phyloP scores from a whole-genome alignment of 2,888 invertebrate genomes.

The Chymomyza procnemis region DNA sequence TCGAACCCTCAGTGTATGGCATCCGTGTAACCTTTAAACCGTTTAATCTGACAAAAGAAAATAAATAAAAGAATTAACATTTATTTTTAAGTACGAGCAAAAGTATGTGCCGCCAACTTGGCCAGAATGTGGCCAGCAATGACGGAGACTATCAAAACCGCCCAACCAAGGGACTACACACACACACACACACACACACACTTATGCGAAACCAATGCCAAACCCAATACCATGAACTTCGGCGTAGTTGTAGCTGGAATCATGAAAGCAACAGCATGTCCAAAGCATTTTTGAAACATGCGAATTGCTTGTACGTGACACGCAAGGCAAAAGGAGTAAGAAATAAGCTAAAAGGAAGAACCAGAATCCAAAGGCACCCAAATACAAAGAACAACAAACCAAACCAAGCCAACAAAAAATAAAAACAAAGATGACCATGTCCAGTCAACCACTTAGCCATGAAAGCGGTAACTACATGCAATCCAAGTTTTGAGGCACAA shows the following conservation, averaged over 20 bases:
- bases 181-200: too few relatives aligned
- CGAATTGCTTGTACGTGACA: constrained; percentile 78
- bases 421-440: constrained; percentile 59
- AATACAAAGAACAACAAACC: constrained; percentile 41
- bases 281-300: constrained; percentile 76
- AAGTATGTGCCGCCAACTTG: constrained; percentile 44
- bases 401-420: constrained; percentile 26
- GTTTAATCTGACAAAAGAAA: constrained; percentile 73
- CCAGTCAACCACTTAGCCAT: constrained; percentile 72
- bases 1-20: not conserved
- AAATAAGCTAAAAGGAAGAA: constrained; percentile 27
- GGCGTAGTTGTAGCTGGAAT: not conserved
- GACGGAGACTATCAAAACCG: constrained; percentile 62
- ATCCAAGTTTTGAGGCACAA: constrained; percentile 12
- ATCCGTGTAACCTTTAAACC: constrained; percentile 43
- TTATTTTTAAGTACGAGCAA: constrained; percentile 67
- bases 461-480: constrained; percentile 73
- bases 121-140: constrained; percentile 15
- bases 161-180: constrained; percentile 9
- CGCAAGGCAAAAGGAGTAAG: constrained; percentile 68
- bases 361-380: constrained; percentile 43
- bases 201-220: constrained; percentile 40
- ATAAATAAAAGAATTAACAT: constrained; percentile 74
- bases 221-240: constrained; percentile 20
- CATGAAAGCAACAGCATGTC: constrained; percentile 66